phyloP scores from a whole-genome alignment of 2,888 invertebrate species.

The Cephus spinipes region DNA sequence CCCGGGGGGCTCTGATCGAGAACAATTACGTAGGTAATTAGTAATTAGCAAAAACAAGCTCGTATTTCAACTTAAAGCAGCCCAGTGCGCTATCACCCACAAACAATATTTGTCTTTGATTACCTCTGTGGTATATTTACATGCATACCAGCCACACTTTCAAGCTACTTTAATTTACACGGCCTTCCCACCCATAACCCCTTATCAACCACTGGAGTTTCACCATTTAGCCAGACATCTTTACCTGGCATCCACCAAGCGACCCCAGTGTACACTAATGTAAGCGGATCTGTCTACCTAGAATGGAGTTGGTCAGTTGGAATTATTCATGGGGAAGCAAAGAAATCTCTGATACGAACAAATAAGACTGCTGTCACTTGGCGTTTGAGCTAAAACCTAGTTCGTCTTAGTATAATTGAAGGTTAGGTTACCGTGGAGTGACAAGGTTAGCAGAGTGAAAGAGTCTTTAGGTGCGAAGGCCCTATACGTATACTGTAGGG shows the following conservation, averaged over 20 bases:
- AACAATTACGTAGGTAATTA: constrained; percentile 38
- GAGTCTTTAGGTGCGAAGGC: background rate
- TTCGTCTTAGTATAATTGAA: background rate
- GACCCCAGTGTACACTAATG: background rate
- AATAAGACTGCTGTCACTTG: background rate
- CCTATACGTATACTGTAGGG: background rate
- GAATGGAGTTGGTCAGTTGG: background rate
- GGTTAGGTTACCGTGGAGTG: background rate
- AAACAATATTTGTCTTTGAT: constrained; percentile 55
- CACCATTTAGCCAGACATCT: background rate
- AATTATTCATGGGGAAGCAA: constrained; percentile 26
- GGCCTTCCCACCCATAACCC: background rate
- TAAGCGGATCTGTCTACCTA: background rate
- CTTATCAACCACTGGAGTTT: background rate
- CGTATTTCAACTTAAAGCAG: constrained; percentile 39
- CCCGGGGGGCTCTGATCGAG: background rate
- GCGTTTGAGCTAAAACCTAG: background rate
- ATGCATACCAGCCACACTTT: background rate
- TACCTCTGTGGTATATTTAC: constrained; percentile 47
- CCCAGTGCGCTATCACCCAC: constrained; percentile 25
- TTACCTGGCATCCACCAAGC: background rate
- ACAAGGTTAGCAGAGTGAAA: background rate
- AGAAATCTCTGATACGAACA: constrained; percentile 38
- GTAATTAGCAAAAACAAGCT: constrained; percentile 48
- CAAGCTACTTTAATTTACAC: background rate